phyloP scores from a whole-genome alignment of 2,888 invertebrate species.

The Amphipyra berbera region DNA sequence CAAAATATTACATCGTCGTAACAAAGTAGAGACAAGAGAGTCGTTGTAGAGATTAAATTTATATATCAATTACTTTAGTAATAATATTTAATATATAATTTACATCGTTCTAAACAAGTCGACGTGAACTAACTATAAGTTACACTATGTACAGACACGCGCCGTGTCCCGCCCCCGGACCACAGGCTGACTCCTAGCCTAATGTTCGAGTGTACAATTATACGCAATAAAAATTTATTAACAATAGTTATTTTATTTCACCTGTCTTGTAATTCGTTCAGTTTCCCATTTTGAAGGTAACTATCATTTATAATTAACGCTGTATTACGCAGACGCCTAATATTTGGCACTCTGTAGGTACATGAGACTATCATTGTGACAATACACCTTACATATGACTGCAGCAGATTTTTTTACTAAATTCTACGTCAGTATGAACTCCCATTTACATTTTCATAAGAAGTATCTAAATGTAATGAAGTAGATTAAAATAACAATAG shows the following conservation, averaged over 20 bases:
- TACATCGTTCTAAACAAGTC: constrained; percentile 65
- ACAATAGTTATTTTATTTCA: constrained; percentile 69
- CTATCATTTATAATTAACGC: constrained; percentile 33
- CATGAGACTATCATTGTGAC: constrained; percentile 3
- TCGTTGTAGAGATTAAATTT: constrained; percentile 77
- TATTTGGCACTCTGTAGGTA: constrained; percentile 17
- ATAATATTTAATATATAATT: constrained; percentile 61
- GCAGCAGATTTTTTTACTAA: too few relatives aligned
- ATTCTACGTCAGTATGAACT: not conserved
- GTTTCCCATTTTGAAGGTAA: constrained; percentile 64
- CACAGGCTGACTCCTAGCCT: constrained; percentile 55
- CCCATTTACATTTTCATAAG: not conserved
- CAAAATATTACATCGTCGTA: constrained; percentile 79
- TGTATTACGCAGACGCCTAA: constrained; percentile 6
- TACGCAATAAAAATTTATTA: constrained; percentile 62
- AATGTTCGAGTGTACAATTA: constrained; percentile 48
- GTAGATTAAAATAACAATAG: constrained; percentile 8
- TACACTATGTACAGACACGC: constrained; percentile 63
- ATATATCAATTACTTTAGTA: constrained; percentile 59
- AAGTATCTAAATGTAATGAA: constrained; percentile 4
- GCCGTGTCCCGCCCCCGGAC: constrained; percentile 5
- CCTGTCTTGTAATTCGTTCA: constrained; percentile 85
- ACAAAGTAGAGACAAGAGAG: constrained; percentile 77
- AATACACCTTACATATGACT: not conserved
- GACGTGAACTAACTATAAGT: constrained; percentile 59